A percentile compares a stretch with the other conserved stretches of the same genome.
These are phyloP conservation scores for Laspeyria flexula DNA, from an alignment of 2,888 invertebrate species.

Conservation along the genomic window DNA sequence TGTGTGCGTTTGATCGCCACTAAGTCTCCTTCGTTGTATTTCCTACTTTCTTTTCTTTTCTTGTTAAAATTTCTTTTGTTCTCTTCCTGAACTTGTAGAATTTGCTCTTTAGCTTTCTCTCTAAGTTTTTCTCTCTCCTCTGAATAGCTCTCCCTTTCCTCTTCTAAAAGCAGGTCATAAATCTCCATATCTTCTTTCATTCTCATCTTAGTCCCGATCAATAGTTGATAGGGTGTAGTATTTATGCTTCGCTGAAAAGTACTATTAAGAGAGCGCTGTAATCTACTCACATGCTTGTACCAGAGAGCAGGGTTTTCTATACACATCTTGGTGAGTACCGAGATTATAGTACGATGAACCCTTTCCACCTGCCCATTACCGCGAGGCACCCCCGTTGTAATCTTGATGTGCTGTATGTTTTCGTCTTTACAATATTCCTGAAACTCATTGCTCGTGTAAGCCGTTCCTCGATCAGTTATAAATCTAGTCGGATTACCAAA, in stretches of 20 bases:
- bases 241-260: constrained; percentile 15
- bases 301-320: constrained; percentile 7
- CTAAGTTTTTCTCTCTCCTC: constrained; percentile 7
- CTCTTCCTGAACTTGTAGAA: constrained; percentile 1
- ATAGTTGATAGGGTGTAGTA: constrained; percentile 33
- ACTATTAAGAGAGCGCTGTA: constrained; percentile 12
- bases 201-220: constrained; percentile 30
- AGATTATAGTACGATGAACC: constrained; percentile 10
- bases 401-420: not conserved
- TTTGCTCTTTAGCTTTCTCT: constrained; percentile 2
- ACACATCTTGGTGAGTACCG: constrained; percentile 13
- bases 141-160: not conserved
- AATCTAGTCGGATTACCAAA: constrained; percentile 15
- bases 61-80: constrained; percentile 1
- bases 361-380: constrained; percentile 11
- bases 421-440: constrained; percentile 6
- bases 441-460: constrained; percentile 9
- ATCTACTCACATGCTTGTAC: constrained; percentile 15
- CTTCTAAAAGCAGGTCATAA: not conserved
- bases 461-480: constrained; percentile 11
- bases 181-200: constrained; percentile 15
- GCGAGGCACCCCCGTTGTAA: constrained; percentile 1
- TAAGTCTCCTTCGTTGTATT: not conserved
- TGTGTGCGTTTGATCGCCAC: not conserved
- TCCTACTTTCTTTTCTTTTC: not conserved